phyloP scores from a whole-genome alignment of 2,113 vertebrate genomes.

The Tenebrosternarchus preto region DNA sequence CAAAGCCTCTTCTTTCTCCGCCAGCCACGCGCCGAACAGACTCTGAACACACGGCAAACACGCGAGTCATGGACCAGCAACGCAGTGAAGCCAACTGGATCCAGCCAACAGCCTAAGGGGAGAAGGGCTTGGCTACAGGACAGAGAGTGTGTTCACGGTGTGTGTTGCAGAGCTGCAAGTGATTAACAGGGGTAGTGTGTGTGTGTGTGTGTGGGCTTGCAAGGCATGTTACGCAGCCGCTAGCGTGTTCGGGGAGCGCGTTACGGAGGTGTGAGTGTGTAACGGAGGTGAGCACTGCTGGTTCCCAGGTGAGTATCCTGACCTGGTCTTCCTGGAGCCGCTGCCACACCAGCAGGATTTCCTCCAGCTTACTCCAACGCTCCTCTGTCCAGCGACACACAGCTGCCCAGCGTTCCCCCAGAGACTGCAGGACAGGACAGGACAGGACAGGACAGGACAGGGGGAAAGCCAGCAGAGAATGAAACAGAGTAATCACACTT shows the following conservation, averaged over 20 bases:
- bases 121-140: too few relatives aligned
- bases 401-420: slow-evolving; percentile 96
- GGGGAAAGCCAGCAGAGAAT: not conserved
- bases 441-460: not conserved
- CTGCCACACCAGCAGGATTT: slow-evolving; percentile 87
- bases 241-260: too few relatives aligned
- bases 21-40: slow-evolving; percentile 87
- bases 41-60: slow-evolving; percentile 68
- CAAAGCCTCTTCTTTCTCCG: slow-evolving; percentile 87
- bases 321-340: slow-evolving; percentile 93
- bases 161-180: too few relatives aligned
- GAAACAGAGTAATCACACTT: too few relatives aligned
- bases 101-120: not conserved
- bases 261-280: too few relatives aligned
- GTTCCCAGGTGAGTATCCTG: slow-evolving; percentile 2
- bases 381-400: slow-evolving; percentile 98
- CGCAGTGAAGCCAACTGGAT: too few relatives aligned
- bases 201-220: too few relatives aligned
- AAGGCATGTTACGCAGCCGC: too few relatives aligned
- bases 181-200: too few relatives aligned
- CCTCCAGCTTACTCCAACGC: slow-evolving; percentile 84
- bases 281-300: too few relatives aligned
- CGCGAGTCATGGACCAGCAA: not conserved
- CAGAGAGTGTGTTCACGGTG: too few relatives aligned
- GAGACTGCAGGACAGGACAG: slow-evolving; percentile 68